Percentiles rank a stretch among this genome's conserved stretches.
Evolutionary conservation across 2,888 invertebrate genomes (phyloP).

Genomic region (Chelonus formosanus): DNA sequence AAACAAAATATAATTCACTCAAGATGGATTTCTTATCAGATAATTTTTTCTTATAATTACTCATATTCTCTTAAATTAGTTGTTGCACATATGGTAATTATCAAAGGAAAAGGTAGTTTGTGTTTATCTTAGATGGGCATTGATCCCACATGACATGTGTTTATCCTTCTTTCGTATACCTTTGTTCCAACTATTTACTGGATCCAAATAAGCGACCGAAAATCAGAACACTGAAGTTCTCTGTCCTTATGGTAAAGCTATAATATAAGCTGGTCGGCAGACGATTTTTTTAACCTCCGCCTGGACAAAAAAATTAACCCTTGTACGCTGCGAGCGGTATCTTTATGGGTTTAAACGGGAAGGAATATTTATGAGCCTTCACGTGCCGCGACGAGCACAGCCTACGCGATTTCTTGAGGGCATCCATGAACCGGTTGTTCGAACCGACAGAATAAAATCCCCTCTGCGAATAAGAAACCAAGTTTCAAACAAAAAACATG

Average conservation of each 20-base stretch:
- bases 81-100: too few species aligned
- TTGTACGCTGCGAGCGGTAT: constrained; percentile 60
- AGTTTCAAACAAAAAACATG: constrained; percentile 2
- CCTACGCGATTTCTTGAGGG: constrained; percentile 42
- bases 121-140: too few species aligned
- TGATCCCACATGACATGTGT: too few species aligned
- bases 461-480: constrained; percentile 18
- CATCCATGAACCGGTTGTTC: constrained; percentile 30
- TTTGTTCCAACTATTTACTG: too few species aligned
- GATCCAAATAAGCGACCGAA: constrained; percentile 34
- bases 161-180: too few species aligned
- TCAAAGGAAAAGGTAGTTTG: too few species aligned
- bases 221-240: constrained; percentile 48
- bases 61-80: too few species aligned
- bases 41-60: too few species aligned
- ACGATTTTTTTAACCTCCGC: constrained; percentile 19
- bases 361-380: constrained; percentile 62
- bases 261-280: constrained; percentile 39
- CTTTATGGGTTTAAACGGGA: constrained; percentile 59
- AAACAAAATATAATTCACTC: too few species aligned
- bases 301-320: constrained; percentile 54
- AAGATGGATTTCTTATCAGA: too few species aligned
- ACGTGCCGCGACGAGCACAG: constrained; percentile 41
- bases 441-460: constrained; percentile 20
- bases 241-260: constrained; percentile 48